These are phyloP conservation scores for Natrix natrix DNA, from an alignment of 2,797 vertebrate species.

Conservation along the genomic window DNA sequence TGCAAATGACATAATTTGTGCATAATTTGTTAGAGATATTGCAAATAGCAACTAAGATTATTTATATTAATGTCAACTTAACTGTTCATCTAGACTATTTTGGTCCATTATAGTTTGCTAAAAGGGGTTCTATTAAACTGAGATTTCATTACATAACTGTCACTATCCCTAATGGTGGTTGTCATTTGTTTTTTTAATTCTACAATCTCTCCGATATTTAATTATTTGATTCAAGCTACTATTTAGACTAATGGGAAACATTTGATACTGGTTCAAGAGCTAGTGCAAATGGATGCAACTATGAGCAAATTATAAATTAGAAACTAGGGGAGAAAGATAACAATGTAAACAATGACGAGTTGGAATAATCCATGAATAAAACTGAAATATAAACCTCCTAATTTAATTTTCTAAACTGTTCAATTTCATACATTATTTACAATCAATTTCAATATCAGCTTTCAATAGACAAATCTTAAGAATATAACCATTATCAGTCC, in stretches of 20 bases:
- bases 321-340: background rate
- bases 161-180: background rate
- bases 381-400: background rate
- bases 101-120: background rate
- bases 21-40: background rate
- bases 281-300: background rate
- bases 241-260: background rate
- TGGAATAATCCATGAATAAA: conserved; percentile 15
- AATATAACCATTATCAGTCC: background rate
- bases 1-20: background rate
- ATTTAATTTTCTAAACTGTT: conserved; percentile 10
- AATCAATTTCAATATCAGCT: background rate
- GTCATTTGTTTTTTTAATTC: background rate
- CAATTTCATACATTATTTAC: background rate
- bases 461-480: background rate
- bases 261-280: background rate
- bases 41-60: background rate
- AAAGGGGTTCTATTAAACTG: background rate
- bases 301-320: background rate
- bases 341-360: background rate
- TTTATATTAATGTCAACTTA: background rate
- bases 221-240: background rate
- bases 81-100: background rate
- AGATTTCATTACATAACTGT: background rate
- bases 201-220: background rate